Evolutionary conservation across 2,888 invertebrate species (phyloP).

Genomic region (Apeira syringaria): DNA sequence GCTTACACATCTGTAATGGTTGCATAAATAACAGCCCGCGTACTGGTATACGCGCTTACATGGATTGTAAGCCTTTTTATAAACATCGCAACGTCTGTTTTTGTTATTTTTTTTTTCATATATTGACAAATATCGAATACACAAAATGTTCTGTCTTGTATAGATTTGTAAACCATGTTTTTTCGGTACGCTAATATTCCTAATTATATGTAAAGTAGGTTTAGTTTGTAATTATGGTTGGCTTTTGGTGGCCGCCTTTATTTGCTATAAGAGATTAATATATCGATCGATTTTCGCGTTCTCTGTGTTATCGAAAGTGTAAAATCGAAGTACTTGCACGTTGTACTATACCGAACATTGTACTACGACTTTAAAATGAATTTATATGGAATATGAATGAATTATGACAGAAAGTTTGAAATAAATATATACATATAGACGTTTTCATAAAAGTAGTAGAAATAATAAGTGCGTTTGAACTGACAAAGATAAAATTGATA

Average conservation of each 20-base stretch:
- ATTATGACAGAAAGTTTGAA: too few relatives aligned
- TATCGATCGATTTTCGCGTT: background rate
- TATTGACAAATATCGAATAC: constrained; percentile 18
- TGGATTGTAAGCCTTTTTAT: too few relatives aligned
- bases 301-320: background rate
- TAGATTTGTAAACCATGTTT: constrained; percentile 21
- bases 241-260: constrained; percentile 3
- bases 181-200: constrained; percentile 50
- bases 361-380: too few relatives aligned
- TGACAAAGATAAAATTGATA: too few relatives aligned
- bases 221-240: constrained; percentile 37
- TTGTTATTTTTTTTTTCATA: constrained; percentile 1
- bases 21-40: too few relatives aligned
- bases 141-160: constrained; percentile 14
- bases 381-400: too few relatives aligned
- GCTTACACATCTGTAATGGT: too few relatives aligned
- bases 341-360: background rate
- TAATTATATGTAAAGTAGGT: constrained; percentile 69
- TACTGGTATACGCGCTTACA: too few relatives aligned
- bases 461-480: too few relatives aligned
- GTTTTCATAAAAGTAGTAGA: too few relatives aligned
- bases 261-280: constrained; percentile 4
- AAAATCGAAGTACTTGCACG: background rate
- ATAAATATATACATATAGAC: too few relatives aligned
- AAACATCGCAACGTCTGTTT: constrained; percentile 9